Evolutionary conservation across 2,888 invertebrate species (phyloP), one percentile per base, ranked within the genome.

Genomic region (Stenotaenia linearis): DNA sequence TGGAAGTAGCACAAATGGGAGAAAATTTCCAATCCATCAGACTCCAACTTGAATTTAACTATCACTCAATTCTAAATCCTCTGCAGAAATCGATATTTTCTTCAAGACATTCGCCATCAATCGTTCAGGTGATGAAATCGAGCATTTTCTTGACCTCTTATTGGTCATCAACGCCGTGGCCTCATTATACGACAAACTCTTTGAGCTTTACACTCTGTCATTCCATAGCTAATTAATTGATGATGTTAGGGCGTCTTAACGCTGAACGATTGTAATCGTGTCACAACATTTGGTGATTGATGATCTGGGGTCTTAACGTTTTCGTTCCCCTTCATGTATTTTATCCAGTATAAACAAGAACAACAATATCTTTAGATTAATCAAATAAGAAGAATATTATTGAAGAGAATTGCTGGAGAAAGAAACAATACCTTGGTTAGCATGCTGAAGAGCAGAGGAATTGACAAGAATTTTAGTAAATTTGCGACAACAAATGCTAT

Each of bases 11-110:
- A 56, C 15, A n/a, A 56, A 56, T 56, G 56, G 56, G n/a, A 56
- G 56, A 21, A 56, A 56, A 56, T 56, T 56, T 56, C 56, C 56
- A 56, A 56, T 56, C 56, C 56, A 56, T 56, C 56, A 56, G 56
- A 56, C 56, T 56, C n/a, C 18, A 18, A 18, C 56, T 56, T 21
- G n/a, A 56, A 56, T 56, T 56, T 56, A 56, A 56, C 56, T 56
- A 56, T 56, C 56, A 56, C n/a, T 56, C 56, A 56, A 56, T 56
- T 56, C 18, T 2, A 56, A 56, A 56, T 21, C 56, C 56, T 18
- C 18, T 56, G 6, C 15, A 56, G 9, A 56, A 56, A 56, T 56
- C 56, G 56, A 56, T 56, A 56, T 3, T 15, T 37, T 15, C 21
- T 56, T 56, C 21, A 56, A 45, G 18, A 15, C 21, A 9, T 56